phyloP scores from a whole-genome alignment of 2,797 vertebrate species.

The Cacajao melanocephalus region DNA sequence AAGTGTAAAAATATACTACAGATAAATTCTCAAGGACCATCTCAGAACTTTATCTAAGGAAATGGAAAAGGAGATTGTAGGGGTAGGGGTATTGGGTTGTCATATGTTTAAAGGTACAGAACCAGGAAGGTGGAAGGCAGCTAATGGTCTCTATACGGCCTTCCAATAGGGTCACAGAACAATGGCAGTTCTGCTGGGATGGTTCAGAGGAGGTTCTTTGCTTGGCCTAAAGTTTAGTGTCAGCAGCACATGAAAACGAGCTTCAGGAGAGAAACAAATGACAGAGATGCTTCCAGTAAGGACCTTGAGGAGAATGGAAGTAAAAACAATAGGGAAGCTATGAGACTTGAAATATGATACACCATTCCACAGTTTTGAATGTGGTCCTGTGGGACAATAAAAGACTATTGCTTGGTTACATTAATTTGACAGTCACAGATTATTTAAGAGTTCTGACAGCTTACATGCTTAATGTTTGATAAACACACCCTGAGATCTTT shows the following conservation, averaged over 20 bases:
- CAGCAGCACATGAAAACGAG: not conserved
- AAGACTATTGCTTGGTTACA: not conserved
- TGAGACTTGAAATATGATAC: not conserved
- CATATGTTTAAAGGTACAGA: not conserved
- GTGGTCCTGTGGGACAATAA: not conserved
- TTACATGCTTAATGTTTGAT: not conserved
- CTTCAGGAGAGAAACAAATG: not conserved
- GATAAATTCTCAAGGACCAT: not conserved
- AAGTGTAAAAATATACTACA: not conserved
- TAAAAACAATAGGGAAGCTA: not conserved
- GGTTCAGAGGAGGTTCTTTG: not conserved
- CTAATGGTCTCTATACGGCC: not conserved
- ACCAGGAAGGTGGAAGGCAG: not conserved
- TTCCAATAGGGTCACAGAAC: not conserved
- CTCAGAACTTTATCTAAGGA: not conserved
- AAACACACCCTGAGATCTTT: not conserved
- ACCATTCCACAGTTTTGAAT: not conserved
- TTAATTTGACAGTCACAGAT: not conserved
- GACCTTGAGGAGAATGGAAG: not conserved
- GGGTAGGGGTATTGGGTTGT: fast-evolving
- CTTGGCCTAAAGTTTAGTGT: not conserved
- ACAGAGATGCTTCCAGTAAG: not conserved
- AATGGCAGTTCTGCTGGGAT: not conserved
- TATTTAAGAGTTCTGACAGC: constrained; percentile 3
- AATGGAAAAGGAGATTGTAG: not conserved